A percentile compares a stretch with the other conserved stretches of the same genome.
Evolutionary conservation across 2,888 invertebrate genomes (phyloP).

Genomic region (Ochlodes sylvanus): DNA sequence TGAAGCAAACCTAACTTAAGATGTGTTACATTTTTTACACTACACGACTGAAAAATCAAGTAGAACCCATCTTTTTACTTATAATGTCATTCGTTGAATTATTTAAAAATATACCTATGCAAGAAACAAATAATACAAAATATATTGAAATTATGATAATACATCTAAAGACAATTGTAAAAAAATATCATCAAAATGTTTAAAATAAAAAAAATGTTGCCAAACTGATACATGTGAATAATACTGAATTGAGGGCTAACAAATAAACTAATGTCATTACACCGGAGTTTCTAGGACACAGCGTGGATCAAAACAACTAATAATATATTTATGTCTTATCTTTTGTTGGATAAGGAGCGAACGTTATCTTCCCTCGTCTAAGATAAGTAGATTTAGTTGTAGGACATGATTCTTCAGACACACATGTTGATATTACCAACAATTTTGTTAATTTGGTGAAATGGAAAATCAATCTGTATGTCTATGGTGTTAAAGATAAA

Average conservation of each 20-base stretch:
- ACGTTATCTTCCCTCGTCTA: constrained; percentile 58
- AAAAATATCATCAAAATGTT: too few relatives aligned
- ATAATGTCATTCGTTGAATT: too few relatives aligned
- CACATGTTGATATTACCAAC: constrained; percentile 36
- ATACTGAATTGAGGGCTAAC: not conserved
- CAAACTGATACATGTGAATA: too few relatives aligned
- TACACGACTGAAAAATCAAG: too few relatives aligned
- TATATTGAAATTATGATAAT: too few relatives aligned
- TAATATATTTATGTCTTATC: constrained; percentile 55
- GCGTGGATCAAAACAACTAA: constrained; percentile 38
- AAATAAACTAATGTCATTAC: constrained; percentile 15
- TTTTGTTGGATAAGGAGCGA: constrained; percentile 55
- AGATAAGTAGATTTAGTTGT: constrained; percentile 52
- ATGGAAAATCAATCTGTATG: not conserved
- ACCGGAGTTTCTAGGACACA: constrained; percentile 50
- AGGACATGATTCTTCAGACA: constrained; percentile 44
- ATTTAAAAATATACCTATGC: too few relatives aligned
- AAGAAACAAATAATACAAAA: too few relatives aligned
- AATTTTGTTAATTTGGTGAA: not conserved
- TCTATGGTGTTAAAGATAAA: constrained; percentile 2
- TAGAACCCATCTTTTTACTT: too few relatives aligned
- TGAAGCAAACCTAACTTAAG: too few relatives aligned
- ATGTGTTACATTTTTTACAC: too few relatives aligned
- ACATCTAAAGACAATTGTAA: too few relatives aligned
- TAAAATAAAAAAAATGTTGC: too few relatives aligned